Conservation (phyloP, 2,888 invertebrate genomes). For the Mesoligia furuncula region DNA sequence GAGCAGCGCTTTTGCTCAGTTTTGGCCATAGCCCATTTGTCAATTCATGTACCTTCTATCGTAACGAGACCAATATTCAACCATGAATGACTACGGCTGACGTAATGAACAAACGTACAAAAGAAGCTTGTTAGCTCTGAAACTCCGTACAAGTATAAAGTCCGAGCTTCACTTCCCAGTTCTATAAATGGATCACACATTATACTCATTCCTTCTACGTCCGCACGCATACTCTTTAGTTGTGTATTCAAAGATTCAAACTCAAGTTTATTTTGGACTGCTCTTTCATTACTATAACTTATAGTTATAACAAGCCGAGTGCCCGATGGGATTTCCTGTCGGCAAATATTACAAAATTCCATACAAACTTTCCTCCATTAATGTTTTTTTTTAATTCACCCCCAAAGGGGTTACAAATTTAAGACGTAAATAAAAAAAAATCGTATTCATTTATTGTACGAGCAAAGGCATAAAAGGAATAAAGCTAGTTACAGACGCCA, state of each 20-base stretch:
- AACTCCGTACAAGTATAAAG: constrained; percentile 51
- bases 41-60: no score
- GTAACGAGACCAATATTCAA: no score
- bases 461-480: no score
- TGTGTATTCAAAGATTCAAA: constrained; percentile 41
- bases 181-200: constrained; percentile 66
- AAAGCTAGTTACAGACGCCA: neutral
- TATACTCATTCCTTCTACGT: constrained; percentile 62
- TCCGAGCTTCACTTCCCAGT: constrained; percentile 63
- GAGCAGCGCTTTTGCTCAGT: neutral
- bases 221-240: constrained; percentile 51
- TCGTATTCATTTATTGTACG: neutral
- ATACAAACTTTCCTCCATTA: neutral
- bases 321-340: neutral
- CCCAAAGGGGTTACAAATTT: neutral
- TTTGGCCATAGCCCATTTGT: neutral
- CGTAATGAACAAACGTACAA: constrained; percentile 38
- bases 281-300: constrained; percentile 44
- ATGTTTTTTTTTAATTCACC: no score
- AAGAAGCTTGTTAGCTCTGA: constrained; percentile 52
- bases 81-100: neutral
- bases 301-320: neutral
- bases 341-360: neutral
- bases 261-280: constrained; percentile 52
- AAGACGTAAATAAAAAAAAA: neutral